Base-by-base conservation (phyloP, 92 coral and sea anemone genomes). In the Siderastrea radians region DNA sequence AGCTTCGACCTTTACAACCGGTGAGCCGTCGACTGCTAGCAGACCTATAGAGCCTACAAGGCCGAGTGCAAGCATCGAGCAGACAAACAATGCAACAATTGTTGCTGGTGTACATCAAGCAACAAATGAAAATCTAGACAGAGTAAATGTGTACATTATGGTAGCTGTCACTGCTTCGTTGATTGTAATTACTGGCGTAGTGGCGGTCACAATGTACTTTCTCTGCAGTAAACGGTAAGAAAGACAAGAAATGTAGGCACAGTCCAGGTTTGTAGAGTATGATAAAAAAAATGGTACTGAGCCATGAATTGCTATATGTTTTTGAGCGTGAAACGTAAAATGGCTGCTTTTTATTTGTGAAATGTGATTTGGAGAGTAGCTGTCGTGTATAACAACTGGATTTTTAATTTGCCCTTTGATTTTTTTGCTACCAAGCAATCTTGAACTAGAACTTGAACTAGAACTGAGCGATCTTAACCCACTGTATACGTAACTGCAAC, bases 211-310 rank as follows among this genome's bases (percentile, higher is more conserved):
- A 46, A 2, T 57, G 2, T 6, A 74, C 38, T 84, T 44, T 46
- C 49, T 74, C 71, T 60, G 71, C 14, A 64, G 74, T 43, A 84
- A 49, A 49, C 72, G 88, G 88, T 84, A 76, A 49, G 63, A 68
- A 47, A 1, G 88, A 82, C 74, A 76, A 49, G 63, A 68, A 47
- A 1, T 61, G 50, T 26, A 45, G 8, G 44, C 13, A 13, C 51
- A 45, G 26, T 43, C 14, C 3, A 61, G 44, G 65, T 17, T 60
- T 3, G 65, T 10, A 60, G 13, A 4, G 16, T 11, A 4, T 17
- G 65, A 14, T 60, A 17, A 60, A 11, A 60, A 60, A 11, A 14
- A 26, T n/a, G 38, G 38, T 26, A 26, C 38, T 26, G 38, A 26
- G 38, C 38, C 38, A 26, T 26, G 38, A 26, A 26, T 26, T 26